Conservation (phyloP, 2,113 vertebrate species). For the Podarcis raffonei region DNA sequence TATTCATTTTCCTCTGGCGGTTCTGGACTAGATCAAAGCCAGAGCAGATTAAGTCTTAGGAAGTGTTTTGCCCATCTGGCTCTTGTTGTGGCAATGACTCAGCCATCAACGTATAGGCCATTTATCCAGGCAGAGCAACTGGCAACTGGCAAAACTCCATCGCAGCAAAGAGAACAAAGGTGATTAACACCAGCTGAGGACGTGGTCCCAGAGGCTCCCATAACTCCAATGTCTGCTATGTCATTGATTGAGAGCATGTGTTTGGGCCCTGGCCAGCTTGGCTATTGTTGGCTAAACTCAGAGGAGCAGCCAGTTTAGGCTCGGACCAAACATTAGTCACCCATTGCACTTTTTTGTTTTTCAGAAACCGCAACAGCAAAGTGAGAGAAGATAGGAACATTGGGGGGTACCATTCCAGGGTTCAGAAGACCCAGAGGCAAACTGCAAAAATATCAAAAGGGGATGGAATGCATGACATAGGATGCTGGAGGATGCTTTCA, state of each 20-base stretch:
- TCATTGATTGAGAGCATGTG: not conserved
- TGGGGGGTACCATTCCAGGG: not conserved
- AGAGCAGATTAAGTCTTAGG: not conserved
- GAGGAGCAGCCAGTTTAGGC: not conserved
- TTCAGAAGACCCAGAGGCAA: not conserved
- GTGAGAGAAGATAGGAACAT: not conserved
- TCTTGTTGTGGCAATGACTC: not conserved
- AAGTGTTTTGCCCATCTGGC: not conserved
- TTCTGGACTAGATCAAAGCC: not conserved
- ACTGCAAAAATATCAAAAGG: not conserved
- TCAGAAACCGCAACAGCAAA: too few relatives aligned
- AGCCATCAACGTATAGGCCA: not conserved
- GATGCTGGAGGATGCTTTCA: not conserved
- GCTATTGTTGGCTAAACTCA: not conserved
- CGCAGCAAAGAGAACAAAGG: not conserved
- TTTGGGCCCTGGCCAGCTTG: not conserved
- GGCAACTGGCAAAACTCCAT: not conserved
- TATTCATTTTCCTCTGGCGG: not conserved
- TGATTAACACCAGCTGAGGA: not conserved
- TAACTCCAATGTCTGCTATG: not conserved
- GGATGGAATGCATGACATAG: not conserved
- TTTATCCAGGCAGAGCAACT: not conserved
- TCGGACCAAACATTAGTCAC: not conserved
- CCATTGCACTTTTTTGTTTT: not conserved
- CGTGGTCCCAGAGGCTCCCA: not conserved